Percentiles rank a stretch among this genome's conserved stretches.
phyloP scores from a whole-genome alignment of 2,888 invertebrate genomes.

The Trypoxylon attenuatum region DNA sequence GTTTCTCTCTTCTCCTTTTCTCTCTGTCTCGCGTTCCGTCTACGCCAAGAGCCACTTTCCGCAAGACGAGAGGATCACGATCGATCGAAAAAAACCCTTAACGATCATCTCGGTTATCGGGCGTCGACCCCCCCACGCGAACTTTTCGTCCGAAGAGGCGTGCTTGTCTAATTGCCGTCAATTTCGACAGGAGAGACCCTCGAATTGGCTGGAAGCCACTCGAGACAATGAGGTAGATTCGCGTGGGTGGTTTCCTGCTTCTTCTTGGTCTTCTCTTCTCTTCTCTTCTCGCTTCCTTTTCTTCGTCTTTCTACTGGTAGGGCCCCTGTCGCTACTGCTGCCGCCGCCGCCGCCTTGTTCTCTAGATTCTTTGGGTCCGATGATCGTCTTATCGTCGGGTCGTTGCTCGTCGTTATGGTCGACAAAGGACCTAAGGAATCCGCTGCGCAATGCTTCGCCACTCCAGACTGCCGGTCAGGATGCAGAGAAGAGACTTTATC shows the following conservation, averaged over 20 bases:
- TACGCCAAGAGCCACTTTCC: background rate
- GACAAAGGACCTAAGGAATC: constrained; percentile 26
- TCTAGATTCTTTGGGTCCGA: constrained; percentile 13
- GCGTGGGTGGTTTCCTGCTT: constrained; percentile 41
- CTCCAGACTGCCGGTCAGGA: background rate
- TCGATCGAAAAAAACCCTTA: no score
- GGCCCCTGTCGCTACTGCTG: no score
- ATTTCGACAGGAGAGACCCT: constrained; percentile 27
- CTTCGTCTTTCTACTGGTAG: no score
- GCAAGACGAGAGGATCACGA: background rate
- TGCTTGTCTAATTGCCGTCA: constrained; percentile 43
- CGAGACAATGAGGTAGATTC: constrained; percentile 35
- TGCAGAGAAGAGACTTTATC: background rate
- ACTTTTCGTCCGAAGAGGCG: constrained; percentile 2
- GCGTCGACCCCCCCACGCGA: constrained; percentile 23
- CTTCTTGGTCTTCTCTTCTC: background rate
- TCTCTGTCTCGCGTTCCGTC: no score
- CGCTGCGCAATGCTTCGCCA: background rate
- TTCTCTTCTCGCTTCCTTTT: background rate
- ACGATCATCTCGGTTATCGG: constrained; percentile 26
- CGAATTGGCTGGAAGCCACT: constrained; percentile 24
- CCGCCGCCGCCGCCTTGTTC: no score
- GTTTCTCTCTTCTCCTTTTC: background rate
- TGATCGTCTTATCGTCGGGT: constrained; percentile 36
- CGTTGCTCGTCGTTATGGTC: constrained; percentile 18